Percentiles rank a stretch among this genome's conserved stretches.
phyloP scores from a whole-genome alignment of 2,113 vertebrate species.

The Phalacrocorax carbo region DNA sequence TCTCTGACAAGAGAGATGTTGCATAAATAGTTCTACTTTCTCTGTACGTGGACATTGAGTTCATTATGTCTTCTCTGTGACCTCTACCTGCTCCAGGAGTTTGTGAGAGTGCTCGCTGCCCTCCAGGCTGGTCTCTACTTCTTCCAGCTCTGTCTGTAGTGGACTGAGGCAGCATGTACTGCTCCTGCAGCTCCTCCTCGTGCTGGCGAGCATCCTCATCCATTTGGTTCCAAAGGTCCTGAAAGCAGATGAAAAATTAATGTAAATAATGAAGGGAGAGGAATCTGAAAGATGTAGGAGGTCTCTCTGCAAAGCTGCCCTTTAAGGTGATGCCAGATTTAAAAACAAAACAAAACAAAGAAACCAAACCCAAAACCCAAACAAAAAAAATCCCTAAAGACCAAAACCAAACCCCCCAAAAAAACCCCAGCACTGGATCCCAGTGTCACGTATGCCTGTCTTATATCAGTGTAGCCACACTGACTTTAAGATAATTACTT shows the following conservation, averaged over 20 bases:
- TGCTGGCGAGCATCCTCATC: constrained; percentile 71
- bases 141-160: constrained; percentile 69
- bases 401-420: background rate
- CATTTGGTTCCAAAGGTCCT: constrained; percentile 75
- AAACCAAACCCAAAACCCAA: too few species aligned
- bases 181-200: constrained; percentile 73
- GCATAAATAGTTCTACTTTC: background rate
- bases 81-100: constrained; percentile 69
- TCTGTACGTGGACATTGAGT: constrained; percentile 57
- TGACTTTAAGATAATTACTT: background rate
- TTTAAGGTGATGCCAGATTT: background rate
- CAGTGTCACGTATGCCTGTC: background rate
- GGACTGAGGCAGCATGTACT: constrained; percentile 40
- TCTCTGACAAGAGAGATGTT: background rate
- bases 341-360: background rate
- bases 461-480: background rate
- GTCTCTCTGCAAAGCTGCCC: background rate
- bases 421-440: background rate
- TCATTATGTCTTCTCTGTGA: constrained; percentile 66
- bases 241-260: background rate
- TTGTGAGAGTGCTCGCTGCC: constrained; percentile 67
- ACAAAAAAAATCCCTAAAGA: too few species aligned
- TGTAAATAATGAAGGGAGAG: background rate
- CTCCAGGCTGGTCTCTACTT: constrained; percentile 63
- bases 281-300: background rate